phyloP scores from a whole-genome alignment of 2,797 vertebrate species.

The Enteromius radiatus region DNA sequence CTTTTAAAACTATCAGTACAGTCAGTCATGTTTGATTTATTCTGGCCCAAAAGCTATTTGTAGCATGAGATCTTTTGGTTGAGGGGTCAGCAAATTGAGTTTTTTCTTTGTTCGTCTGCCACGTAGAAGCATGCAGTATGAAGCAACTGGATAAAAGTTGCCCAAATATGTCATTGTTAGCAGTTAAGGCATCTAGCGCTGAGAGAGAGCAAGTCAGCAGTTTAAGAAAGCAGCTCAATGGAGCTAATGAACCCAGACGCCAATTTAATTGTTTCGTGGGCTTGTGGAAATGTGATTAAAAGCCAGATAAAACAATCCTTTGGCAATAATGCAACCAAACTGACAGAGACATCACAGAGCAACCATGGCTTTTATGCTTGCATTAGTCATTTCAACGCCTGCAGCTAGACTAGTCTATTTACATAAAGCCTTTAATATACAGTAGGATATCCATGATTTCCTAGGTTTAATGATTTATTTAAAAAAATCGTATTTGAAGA shows the following conservation, averaged over 20 bases:
- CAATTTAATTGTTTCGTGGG: conserved; percentile 29
- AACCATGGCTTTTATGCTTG: not conserved
- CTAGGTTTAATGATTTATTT: not conserved
- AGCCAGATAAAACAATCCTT: conserved; percentile 28
- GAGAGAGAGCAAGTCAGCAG: conserved; percentile 20
- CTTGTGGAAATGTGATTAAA: conserved; percentile 25
- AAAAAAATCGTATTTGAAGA: no score
- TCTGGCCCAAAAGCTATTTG: conserved; percentile 38
- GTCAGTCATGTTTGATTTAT: conserved; percentile 39
- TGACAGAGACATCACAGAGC: conserved; percentile 12
- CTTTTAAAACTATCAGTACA: conserved; percentile 19
- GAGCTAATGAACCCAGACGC: conserved; percentile 40
- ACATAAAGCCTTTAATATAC: not conserved
- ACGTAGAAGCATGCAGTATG: conserved; percentile 35
- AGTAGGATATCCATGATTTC: not conserved
- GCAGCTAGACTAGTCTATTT: not conserved
- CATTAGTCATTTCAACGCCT: not conserved
- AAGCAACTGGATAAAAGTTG: conserved; percentile 38
- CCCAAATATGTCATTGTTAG: conserved; percentile 30
- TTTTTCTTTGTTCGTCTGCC: conserved; percentile 39
- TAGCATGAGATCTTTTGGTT: conserved; percentile 32
- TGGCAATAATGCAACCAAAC: conserved; percentile 20
- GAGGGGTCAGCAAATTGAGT: not conserved
- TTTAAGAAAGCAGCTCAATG: conserved; percentile 35
- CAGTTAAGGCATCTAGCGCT: conserved; percentile 5